A percentile compares a stretch with the other conserved stretches of the same genome.
Conservation (phyloP, 2,888 invertebrate species). For the Epinotia nisella region DNA sequence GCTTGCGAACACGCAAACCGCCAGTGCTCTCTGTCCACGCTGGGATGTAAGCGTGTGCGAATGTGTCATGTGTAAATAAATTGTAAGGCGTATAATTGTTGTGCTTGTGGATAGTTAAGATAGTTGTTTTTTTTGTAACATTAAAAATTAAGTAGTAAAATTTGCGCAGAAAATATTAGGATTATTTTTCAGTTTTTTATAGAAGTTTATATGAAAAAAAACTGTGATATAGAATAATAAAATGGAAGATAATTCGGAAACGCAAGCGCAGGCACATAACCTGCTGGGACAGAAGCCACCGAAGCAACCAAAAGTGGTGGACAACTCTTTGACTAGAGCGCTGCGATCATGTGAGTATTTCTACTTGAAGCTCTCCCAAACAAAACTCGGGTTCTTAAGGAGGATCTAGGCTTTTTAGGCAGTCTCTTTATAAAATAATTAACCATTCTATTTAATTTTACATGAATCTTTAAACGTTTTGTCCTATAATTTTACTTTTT, state of each 20-base stretch:
- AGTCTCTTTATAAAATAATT: too few relatives aligned
- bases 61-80: slow-evolving; percentile 35
- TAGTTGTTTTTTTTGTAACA: not conserved
- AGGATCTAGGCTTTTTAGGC: too few relatives aligned
- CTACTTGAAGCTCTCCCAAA: not conserved
- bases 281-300: slow-evolving; percentile 71
- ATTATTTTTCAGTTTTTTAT: not conserved
- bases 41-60: slow-evolving; percentile 36
- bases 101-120: not conserved
- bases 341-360: slow-evolving; percentile 74
- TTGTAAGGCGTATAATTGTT: slow-evolving; percentile 6
- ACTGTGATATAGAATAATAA: slow-evolving; percentile 33
- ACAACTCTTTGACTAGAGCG: slow-evolving; percentile 67
- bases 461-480: too few relatives aligned
- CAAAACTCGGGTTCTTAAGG: too few relatives aligned
- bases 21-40: slow-evolving; percentile 36
- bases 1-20: slow-evolving; percentile 41
- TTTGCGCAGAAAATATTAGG: not conserved
- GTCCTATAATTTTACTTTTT: too few relatives aligned
- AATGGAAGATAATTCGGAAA: slow-evolving; percentile 67
- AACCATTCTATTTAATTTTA: too few relatives aligned
- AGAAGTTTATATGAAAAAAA: slow-evolving; percentile 3
- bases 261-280: slow-evolving; percentile 72
- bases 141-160: not conserved
- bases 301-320: slow-evolving; percentile 56